phyloP scores from a whole-genome alignment of 2,797 vertebrate genomes.

The Kryptopterus vitreolus region DNA sequence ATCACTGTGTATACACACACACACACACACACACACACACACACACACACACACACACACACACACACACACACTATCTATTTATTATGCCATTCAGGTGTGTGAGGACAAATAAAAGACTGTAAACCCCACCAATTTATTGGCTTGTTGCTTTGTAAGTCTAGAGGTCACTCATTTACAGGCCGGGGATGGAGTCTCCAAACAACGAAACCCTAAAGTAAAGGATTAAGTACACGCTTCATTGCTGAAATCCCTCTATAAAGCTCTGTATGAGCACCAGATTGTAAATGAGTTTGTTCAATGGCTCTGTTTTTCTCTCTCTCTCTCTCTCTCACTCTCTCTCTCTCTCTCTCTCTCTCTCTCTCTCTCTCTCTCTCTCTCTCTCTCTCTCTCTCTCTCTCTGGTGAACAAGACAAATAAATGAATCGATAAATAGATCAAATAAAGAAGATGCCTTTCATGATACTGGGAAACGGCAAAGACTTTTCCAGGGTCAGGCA shows the following conservation, averaged over 20 bases:
- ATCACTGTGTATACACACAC: slow-evolving; percentile 1
- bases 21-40: slow-evolving; percentile 6
- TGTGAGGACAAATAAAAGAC: background rate
- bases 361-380: too few species aligned
- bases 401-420: background rate
- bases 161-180: background rate
- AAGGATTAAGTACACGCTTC: background rate
- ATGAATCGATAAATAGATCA: background rate
- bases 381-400: too few species aligned
- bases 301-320: background rate
- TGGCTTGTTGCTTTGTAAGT: background rate
- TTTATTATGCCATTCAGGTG: background rate
- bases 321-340: too few species aligned
- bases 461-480: too few species aligned
- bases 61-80: background rate
- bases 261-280: background rate
- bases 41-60: slow-evolving; percentile 4
- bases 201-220: background rate
- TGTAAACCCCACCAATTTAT: background rate
- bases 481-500: background rate
- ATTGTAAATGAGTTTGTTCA: background rate
- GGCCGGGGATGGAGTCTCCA: background rate
- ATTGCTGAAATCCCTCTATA: background rate
- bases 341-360: too few species aligned
- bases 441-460: background rate